Evolutionary conservation across 1,140 invertebrate species (phyloP), one percentile per base, ranked within the genome.

Genomic region (Trichonephila clavipes): DNA sequence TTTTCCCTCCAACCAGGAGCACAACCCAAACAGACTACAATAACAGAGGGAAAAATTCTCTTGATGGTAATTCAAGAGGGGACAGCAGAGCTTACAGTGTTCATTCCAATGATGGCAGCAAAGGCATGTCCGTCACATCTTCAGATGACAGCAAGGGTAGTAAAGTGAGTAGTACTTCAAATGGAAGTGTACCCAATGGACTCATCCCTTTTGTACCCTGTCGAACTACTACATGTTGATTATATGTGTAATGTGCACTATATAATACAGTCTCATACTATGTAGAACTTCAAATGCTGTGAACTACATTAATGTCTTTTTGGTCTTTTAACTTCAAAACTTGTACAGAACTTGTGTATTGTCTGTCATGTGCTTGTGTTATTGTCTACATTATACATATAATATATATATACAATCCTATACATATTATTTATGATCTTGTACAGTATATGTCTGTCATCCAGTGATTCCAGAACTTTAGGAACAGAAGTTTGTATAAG

Each of bases 111-210:
- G 95, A 95, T 87, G 95, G 95, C 82, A 85, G 94, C 64, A 94
- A 92, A 83, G 86, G 86, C 34, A 77, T 89, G 58, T 88, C 86
- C 24, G 85, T 34, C n/a, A 40, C 59, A 4, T 94, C 93, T 14
- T 94, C 93, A 12, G 94, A 94, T 59, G 94, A 89, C 10, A 94
- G 94, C 28, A 94, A 94, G 88, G 91, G 94, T 18, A 96, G 95
- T 93, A 96, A 95, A 94, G 96, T 95, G 81, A 96, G 96, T 94
- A 96, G 95, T 94, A 95, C 96, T 93, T 96, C 96, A 94, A 96
- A 96, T 90, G 96, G 95, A 59, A 96, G 96, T 94, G 94, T 96
- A 51, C 95, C 95, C 44, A 96, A 96, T 94, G 96, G 96, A 62
- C 96, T 95, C 94, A 95, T 95, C 16, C 88, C 88, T 88, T 90